Evolutionary conservation across 2,888 invertebrate species (phyloP), one percentile per base, ranked within the genome.

Genomic region (Orthosia gracilis): DNA sequence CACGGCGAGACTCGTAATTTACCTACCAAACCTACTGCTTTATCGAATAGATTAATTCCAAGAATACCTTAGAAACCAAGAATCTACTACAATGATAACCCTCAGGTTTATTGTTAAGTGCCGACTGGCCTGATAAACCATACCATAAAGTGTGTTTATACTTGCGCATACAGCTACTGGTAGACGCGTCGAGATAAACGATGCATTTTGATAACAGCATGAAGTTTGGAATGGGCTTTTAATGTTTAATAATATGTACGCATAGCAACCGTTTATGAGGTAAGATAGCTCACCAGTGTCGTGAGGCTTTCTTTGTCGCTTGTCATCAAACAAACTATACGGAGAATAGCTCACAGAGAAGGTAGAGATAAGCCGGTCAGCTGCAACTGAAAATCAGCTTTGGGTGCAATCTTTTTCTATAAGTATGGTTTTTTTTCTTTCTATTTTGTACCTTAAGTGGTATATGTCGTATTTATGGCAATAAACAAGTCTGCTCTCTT

Each of bases 171-270:
- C 23, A 26, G 4, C 13, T 11, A 11, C 26, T 17, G 47, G 21
- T 63, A 13, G 18, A 49, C 23, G 63, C 26, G 49, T n/a, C 26
- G 49, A 50, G 63, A 50, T 50, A 15, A 63, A 50, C 18, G 18
- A 26, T 50, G 15, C 49, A n/a, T 50, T 50, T 64, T 50, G 31
- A 64, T 64, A 64, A 64, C 50, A 50, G 50, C 64, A 50, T 26
- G 26, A 31, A 4, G 18, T 50, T 13, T 50, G n/a, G 50, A 50
- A 26, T n/a, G 9, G n/a, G 7, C 18, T 21, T 40, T 62, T 23
- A 18, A 26, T 18, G 12, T 11, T 18, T 49, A 17, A 63, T 47
- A 17, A 15, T 21, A 55, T 7, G 9, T 17, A 40, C 7, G 26
- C 9, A 17, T 18, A 9, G 26, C 26, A 57, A 9, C 17, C 9